Evolutionary conservation across 2,888 invertebrate genomes (phyloP), one percentile per base, ranked within the genome.

Genomic region (Heliothis peltigera): DNA sequence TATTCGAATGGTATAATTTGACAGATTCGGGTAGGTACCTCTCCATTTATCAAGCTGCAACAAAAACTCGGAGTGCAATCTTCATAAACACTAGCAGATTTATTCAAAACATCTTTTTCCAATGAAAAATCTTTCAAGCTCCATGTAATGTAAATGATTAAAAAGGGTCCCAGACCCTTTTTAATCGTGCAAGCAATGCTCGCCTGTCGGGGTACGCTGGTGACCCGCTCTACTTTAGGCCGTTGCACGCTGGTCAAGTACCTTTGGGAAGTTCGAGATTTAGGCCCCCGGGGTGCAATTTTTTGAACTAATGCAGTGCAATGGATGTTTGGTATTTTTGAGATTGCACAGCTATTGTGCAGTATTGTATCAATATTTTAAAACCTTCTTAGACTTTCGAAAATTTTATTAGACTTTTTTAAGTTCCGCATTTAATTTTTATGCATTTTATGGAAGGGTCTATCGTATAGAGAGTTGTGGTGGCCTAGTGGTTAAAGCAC

Each of bases 111-210:
- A 28, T 19, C 0, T 12, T 53, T 57, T 70, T 46, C 15, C 43
- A 32, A 28, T 57, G 15, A 22, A 63, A 64, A 43, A 22, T 49
- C 43, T 74, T 80, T 59, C 8, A 62, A 35, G 58, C 66, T 79
- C 47, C 64, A 43, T 78, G 69, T 67, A 75, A 66, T 70, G 66
- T 69, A 79, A 77, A 65, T n/a, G n/a, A n/a, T n/a, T n/a, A n/a
- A n/a, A n/a, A n/a, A n/a, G n/a, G n/a, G n/a, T n/a, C 69, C 59
- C 53, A 69, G 47, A 60, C 57, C 55, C 32, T 42, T 69, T 75
- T 77, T 75, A 69, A 75, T 72, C 70, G 80, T 69, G 82, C 82
- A 69, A 68, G 67, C 72, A 61, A 28, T 56, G 52, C 68, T 63
- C 28, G 65, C 59, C 67, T 57, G 56, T 52, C 69, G 52, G 43